phyloP scores from a whole-genome alignment of 2,888 invertebrate genomes.

The Drosophila vallismaia region DNA sequence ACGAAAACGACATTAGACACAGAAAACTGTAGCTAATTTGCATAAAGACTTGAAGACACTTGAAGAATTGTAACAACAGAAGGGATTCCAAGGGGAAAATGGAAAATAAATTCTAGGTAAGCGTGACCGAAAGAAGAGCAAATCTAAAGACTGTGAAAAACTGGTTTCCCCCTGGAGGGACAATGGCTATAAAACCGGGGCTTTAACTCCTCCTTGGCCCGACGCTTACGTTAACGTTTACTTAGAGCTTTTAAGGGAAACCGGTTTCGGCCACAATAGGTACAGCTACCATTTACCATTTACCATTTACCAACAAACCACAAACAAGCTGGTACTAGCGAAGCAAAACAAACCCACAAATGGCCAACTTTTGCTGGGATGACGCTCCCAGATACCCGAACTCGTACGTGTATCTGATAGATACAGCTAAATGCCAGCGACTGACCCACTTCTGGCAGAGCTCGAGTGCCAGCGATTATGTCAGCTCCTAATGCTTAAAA shows the following conservation, averaged over 20 bases:
- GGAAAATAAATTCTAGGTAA: slow-evolving; percentile 62
- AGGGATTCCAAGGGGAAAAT: background rate
- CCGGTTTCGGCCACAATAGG: slow-evolving; percentile 48
- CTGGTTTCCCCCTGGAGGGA: slow-evolving; percentile 52
- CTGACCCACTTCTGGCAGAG: slow-evolving; percentile 68
- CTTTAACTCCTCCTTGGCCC: slow-evolving; percentile 38
- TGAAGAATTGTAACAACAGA: slow-evolving; percentile 51
- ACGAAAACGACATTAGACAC: slow-evolving; percentile 31
- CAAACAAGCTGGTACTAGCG: slow-evolving; percentile 7
- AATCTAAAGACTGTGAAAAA: slow-evolving; percentile 59
- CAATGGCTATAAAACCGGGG: slow-evolving; percentile 38
- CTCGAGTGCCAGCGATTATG: slow-evolving; percentile 54
- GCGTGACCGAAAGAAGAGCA: slow-evolving; percentile 67
- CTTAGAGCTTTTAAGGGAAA: slow-evolving; percentile 32
- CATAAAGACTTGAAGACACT: slow-evolving; percentile 45
- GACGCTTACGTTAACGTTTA: slow-evolving; percentile 36
- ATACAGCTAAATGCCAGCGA: slow-evolving; percentile 67
- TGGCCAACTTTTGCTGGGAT: slow-evolving; percentile 67
- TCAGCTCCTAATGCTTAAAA: slow-evolving; percentile 51
- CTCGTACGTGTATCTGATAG: slow-evolving; percentile 35
- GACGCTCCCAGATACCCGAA: slow-evolving; percentile 52
- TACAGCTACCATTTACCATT: slow-evolving; percentile 43
- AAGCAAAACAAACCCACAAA: slow-evolving; percentile 55
- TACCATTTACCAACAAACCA: slow-evolving; percentile 12
- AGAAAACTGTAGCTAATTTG: slow-evolving; percentile 48